A percentile compares a stretch with the other conserved stretches of the same genome.
Evolutionary conservation across 2,113 vertebrate genomes (phyloP).

Genomic region (Podarcis raffonei): DNA sequence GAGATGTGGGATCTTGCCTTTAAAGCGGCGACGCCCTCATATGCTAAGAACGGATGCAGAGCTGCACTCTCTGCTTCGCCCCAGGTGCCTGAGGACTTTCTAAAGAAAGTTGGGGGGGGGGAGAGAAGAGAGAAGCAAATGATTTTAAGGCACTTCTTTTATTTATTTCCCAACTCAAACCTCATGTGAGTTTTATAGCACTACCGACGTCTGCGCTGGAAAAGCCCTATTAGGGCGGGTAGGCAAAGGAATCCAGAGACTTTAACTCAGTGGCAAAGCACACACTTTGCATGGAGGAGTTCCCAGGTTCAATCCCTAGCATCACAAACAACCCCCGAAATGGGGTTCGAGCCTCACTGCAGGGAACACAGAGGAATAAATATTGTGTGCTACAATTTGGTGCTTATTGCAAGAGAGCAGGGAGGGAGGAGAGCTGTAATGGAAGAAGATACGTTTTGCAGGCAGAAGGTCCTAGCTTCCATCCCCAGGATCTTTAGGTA

Average conservation of each 20-base stretch:
- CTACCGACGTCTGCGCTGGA: background rate
- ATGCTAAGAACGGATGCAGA: background rate
- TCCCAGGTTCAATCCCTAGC: too few species aligned
- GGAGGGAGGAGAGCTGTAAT: too few species aligned
- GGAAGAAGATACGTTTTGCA: too few species aligned
- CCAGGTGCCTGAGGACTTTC: background rate
- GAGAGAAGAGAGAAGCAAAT: background rate
- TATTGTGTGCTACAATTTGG: too few species aligned
- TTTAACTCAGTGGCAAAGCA: background rate
- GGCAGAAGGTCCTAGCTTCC: too few species aligned
- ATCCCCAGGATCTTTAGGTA: too few species aligned
- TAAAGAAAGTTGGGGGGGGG: background rate
- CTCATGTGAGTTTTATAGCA: slow-evolving; percentile 42
- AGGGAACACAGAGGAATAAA: too few species aligned
- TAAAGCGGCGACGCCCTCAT: background rate
- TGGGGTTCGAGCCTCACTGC: too few species aligned
- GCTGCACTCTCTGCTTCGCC: background rate
- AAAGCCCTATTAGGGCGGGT: background rate
- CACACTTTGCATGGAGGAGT: too few species aligned
- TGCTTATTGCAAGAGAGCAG: too few species aligned
- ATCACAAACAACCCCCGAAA: too few species aligned
- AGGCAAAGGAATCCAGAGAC: background rate
- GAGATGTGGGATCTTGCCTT: background rate
- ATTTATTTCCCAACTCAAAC: slow-evolving; percentile 44
- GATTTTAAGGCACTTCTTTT: slow-evolving; percentile 41